A percentile compares a stretch with the other conserved stretches of the same genome.
phyloP scores from a whole-genome alignment of 2,113 vertebrate genomes.

The Limanda limanda region DNA sequence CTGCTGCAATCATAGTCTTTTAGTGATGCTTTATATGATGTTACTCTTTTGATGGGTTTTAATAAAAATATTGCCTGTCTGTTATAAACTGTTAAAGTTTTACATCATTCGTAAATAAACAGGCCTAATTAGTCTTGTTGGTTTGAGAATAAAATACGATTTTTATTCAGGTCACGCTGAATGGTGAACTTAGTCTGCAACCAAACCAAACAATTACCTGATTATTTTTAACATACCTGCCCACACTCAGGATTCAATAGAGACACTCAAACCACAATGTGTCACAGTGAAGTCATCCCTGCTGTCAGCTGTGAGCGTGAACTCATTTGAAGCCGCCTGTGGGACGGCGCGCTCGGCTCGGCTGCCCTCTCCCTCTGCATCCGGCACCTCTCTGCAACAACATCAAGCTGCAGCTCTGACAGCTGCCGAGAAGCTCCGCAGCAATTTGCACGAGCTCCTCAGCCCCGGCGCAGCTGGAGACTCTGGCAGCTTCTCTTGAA shows the following conservation, averaged over 20 bases:
- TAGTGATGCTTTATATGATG: neutral
- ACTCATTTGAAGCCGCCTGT: constrained; percentile 62
- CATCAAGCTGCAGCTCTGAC: constrained; percentile 68
- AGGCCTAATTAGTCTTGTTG: neutral
- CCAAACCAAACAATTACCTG: neutral
- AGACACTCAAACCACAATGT: constrained; percentile 24
- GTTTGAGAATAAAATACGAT: neutral
- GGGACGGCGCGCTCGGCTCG: constrained; percentile 45
- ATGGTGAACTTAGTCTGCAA: neutral
- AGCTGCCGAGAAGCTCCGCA: constrained; percentile 62
- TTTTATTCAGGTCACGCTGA: neutral
- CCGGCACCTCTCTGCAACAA: constrained; percentile 45
- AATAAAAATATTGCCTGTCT: neutral
- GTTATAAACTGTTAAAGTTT: neutral
- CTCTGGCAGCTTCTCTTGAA: constrained; percentile 66
- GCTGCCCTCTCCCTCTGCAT: constrained; percentile 64
- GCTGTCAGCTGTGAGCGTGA: constrained; percentile 32
- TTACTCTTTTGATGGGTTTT: neutral
- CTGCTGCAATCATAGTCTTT: too few species aligned
- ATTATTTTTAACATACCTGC: constrained; percentile 2
- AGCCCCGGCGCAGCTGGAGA: constrained; percentile 64
- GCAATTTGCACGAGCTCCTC: constrained; percentile 42
- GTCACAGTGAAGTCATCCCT: constrained; percentile 53
- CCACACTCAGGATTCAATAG: constrained; percentile 34
- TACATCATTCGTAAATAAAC: neutral